phyloP scores from a whole-genome alignment of 2,113 vertebrate genomes.

The Malurus cyaneus region DNA sequence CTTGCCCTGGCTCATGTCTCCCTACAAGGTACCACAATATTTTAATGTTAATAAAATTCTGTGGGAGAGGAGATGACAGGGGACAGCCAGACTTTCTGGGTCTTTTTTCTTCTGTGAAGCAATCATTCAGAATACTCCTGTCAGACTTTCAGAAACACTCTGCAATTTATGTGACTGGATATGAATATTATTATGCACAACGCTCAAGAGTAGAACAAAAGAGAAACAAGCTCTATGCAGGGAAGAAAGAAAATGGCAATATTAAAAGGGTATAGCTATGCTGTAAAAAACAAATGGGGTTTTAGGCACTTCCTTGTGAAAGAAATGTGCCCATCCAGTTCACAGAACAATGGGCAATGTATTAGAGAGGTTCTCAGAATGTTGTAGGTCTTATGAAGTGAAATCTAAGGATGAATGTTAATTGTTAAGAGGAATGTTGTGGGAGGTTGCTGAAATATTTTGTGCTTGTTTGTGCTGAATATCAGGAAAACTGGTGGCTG shows the following conservation, averaged over 20 bases:
- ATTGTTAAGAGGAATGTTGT: background rate
- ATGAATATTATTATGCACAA: background rate
- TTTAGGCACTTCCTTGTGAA: background rate
- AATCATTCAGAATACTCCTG: background rate
- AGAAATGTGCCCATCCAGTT: background rate
- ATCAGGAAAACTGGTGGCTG: background rate
- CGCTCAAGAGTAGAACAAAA: background rate
- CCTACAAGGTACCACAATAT: background rate
- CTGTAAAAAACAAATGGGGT: background rate
- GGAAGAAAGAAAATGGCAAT: background rate
- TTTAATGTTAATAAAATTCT: background rate
- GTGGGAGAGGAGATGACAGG: background rate
- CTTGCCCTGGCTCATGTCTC: background rate
- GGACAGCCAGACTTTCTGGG: fast-evolving
- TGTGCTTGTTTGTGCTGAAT: background rate
- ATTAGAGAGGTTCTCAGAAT: background rate
- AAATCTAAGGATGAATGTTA: background rate
- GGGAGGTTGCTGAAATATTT: background rate
- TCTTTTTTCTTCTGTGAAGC: background rate
- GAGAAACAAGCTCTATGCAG: background rate
- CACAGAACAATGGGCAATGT: background rate
- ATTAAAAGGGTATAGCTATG: background rate
- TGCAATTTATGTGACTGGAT: background rate
- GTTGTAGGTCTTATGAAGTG: background rate
- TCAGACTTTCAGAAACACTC: background rate